Evolutionary conservation across 2,113 vertebrate species (phyloP).

Genomic region (Regulus satrapa): DNA sequence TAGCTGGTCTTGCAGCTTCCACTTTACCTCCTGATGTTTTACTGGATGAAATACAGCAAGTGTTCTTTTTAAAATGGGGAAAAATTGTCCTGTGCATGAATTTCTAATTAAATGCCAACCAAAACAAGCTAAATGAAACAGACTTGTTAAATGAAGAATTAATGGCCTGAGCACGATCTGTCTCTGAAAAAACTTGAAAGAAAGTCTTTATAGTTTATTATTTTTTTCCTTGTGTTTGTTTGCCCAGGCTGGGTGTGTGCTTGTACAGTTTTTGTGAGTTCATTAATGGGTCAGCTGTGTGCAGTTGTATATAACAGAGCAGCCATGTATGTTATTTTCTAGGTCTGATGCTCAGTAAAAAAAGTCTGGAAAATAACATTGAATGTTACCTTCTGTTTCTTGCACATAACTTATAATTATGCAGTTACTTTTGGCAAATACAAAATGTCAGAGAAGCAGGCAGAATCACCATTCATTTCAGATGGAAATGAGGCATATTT

Average conservation of each 20-base stretch:
- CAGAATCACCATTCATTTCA: slow-evolving; percentile 29
- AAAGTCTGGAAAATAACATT: slow-evolving; percentile 24
- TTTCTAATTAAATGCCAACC: slow-evolving; percentile 13
- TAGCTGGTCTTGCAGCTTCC: slow-evolving; percentile 1
- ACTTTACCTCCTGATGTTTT: neutral
- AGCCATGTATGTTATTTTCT: neutral
- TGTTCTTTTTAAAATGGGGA: neutral
- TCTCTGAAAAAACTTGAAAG: neutral
- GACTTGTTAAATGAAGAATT: slow-evolving; percentile 32
- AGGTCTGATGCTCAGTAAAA: neutral
- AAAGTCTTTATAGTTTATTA: neutral
- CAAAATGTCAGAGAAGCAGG: slow-evolving; percentile 30
- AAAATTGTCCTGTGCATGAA: neutral
- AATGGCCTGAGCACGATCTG: neutral
- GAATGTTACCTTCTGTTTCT: slow-evolving; percentile 62
- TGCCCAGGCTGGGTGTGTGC: neutral
- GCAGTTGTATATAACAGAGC: neutral
- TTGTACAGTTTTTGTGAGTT: neutral
- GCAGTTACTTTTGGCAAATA: slow-evolving; percentile 48
- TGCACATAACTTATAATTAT: slow-evolving; percentile 35
- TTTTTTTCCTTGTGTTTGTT: slow-evolving; percentile 3
- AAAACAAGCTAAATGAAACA: slow-evolving; percentile 19
- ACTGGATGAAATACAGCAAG: neutral
- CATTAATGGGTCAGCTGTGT: neutral
- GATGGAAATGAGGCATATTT: neutral